These are phyloP conservation scores for Urocynchramus pylzowi DNA, from an alignment of 2,113 vertebrate species.

Conservation along the genomic window DNA sequence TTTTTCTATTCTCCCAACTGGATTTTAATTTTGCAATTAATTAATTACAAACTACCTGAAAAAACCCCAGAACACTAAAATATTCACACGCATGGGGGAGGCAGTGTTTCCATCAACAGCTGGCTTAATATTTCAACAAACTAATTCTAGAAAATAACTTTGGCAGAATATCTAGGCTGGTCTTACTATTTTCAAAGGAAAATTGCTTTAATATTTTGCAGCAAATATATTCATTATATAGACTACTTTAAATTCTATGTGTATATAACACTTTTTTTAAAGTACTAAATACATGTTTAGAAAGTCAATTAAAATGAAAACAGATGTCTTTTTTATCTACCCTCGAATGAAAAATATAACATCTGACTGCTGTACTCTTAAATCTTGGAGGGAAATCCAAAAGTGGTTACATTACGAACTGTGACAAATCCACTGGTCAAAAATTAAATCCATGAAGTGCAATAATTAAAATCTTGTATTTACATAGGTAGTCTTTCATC, in stretches of 20 bases:
- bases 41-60: not conserved
- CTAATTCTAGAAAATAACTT: not conserved
- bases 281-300: not conserved
- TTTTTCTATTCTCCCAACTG: not conserved
- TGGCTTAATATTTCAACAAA: not conserved
- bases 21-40: not conserved
- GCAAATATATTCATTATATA: not conserved
- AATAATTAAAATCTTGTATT: not conserved
- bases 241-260: not conserved
- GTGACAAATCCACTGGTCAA: not conserved
- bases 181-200: not conserved
- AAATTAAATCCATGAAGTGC: not conserved
- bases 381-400: not conserved
- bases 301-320: not conserved
- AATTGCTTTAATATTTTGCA: not conserved
- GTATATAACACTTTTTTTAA: not conserved
- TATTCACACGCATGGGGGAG: not conserved
- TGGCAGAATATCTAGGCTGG: not conserved
- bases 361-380: not conserved
- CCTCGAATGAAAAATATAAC: not conserved
- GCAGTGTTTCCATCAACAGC: not conserved
- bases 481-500: not conserved
- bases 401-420: not conserved
- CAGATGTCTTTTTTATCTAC: not conserved
- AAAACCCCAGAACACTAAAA: not conserved